phyloP scores from a whole-genome alignment of 92 coral and sea anemone species.

The Umimayanthus chanpuru region DNA sequence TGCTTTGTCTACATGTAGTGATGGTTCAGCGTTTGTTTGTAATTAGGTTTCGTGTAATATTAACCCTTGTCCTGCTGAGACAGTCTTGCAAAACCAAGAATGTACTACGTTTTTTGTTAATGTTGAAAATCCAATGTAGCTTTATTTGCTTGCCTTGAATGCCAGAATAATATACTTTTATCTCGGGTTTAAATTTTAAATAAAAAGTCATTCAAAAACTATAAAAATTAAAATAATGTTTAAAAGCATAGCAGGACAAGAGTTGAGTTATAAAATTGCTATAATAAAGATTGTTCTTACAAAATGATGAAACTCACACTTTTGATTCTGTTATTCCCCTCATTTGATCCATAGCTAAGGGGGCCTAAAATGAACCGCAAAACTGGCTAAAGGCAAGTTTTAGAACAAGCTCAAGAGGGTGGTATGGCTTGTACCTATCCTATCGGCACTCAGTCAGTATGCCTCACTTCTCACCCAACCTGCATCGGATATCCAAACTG shows the following conservation, averaged over 20 bases:
- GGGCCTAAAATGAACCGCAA: conserved; percentile 96
- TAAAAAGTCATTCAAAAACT: no score
- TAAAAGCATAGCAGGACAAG: neutral
- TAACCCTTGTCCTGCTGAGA: neutral
- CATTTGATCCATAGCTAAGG: conserved; percentile 99
- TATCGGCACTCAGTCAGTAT: conserved; percentile 10
- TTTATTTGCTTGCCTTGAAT: neutral
- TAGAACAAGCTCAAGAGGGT: conserved; percentile 45
- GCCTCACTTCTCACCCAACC: neutral
- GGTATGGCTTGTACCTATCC: conserved; percentile 10
- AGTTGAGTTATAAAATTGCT: neutral
- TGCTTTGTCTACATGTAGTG: no score
- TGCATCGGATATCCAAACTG: neutral
- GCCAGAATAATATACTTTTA: neutral
- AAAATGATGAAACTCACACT: conserved; percentile 66
- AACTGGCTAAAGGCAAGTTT: conserved; percentile 99
- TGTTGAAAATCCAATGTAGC: neutral
- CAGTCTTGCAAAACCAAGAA: neutral
- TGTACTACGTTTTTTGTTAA: no score
- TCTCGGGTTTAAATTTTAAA: no score
- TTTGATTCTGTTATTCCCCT: conserved; percentile 92
- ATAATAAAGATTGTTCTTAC: neutral
- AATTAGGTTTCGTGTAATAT: neutral
- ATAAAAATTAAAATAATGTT: neutral
- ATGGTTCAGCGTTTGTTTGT: neutral